Conservation (phyloP, 2,113 vertebrate species). For the Neodon shergylaensis region DNA sequence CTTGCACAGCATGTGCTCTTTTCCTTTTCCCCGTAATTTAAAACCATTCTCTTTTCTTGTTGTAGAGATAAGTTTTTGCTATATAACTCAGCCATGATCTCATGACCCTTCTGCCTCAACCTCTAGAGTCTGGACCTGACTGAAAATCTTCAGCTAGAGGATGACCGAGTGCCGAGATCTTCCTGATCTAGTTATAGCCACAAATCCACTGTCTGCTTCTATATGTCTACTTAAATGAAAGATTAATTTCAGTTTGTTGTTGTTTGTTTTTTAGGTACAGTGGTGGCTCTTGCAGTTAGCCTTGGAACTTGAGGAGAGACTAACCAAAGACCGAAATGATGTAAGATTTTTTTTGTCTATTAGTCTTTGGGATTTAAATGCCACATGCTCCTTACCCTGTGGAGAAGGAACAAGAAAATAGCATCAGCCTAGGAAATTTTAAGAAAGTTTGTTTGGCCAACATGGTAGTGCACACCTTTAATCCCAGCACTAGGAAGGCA, state of each 20-base stretch:
- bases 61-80: not conserved
- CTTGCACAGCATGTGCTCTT: too few species aligned
- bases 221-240: slow-evolving; percentile 24
- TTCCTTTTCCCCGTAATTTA: not conserved
- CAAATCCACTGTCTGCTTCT: not conserved
- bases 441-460: not conserved
- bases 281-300: slow-evolving; percentile 96
- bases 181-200: not conserved
- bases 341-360: slow-evolving; percentile 86
- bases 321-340: slow-evolving; percentile 93
- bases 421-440: slow-evolving; percentile 1
- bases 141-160: not conserved
- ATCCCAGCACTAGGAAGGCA: not conserved
- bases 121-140: not conserved
- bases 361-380: slow-evolving; percentile 49
- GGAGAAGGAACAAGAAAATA: slow-evolving; percentile 41
- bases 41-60: not conserved
- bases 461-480: not conserved
- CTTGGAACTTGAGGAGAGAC: slow-evolving; percentile 94
- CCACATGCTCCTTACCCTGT: slow-evolving; percentile 9
- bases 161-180: not conserved
- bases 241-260: not conserved
- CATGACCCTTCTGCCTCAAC: not conserved
- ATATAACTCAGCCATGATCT: not conserved
- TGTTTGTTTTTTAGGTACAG: slow-evolving; percentile 88